A percentile compares a stretch with the other conserved stretches of the same genome.
These are phyloP conservation scores for Ormyrus thymus DNA, from an alignment of 2,888 invertebrate genomes.

Conservation along the genomic window DNA sequence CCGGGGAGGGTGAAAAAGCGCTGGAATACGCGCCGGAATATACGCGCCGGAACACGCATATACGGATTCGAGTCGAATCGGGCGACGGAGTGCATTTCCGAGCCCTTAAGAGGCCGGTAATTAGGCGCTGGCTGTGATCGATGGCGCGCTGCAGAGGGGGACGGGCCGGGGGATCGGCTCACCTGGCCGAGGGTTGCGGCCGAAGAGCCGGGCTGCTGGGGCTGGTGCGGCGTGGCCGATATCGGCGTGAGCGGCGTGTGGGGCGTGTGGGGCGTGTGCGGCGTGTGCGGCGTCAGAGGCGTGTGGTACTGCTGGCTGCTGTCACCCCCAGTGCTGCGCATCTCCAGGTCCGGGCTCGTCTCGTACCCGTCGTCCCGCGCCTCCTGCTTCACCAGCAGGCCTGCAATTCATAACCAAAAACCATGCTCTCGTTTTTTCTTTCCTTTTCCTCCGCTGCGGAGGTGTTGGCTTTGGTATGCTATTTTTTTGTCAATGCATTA, in stretches of 20 bases:
- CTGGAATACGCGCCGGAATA: neutral
- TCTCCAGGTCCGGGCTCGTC: constrained; percentile 83
- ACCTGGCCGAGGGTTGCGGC: constrained; percentile 72
- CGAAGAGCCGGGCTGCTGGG: constrained; percentile 72
- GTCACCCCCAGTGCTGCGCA: constrained; percentile 75
- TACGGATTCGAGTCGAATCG: neutral
- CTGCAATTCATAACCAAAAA: constrained; percentile 57
- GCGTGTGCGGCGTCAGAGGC: constrained; percentile 73
- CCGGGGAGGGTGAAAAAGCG: constrained; percentile 2
- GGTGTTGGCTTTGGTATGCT: no score
- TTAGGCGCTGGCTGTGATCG: neutral
- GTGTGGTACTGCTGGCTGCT: constrained; percentile 74
- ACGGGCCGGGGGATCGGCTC: no score
- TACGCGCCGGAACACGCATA: neutral
- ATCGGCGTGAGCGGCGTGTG: constrained; percentile 74
- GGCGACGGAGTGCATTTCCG: neutral
- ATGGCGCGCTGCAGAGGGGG: no score
- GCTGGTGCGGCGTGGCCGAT: constrained; percentile 73
- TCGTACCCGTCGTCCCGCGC: constrained; percentile 93
- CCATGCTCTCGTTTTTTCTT: no score
- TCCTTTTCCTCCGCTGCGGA: no score
- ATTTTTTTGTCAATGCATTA: no score
- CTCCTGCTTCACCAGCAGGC: constrained; percentile 78
- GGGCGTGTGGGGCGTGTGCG: constrained; percentile 73
- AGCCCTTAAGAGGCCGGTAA: neutral